Percentiles rank a stretch among this genome's conserved stretches.
Evolutionary conservation across 2,113 vertebrate species (phyloP).

Genomic region (Glareola pratincola): DNA sequence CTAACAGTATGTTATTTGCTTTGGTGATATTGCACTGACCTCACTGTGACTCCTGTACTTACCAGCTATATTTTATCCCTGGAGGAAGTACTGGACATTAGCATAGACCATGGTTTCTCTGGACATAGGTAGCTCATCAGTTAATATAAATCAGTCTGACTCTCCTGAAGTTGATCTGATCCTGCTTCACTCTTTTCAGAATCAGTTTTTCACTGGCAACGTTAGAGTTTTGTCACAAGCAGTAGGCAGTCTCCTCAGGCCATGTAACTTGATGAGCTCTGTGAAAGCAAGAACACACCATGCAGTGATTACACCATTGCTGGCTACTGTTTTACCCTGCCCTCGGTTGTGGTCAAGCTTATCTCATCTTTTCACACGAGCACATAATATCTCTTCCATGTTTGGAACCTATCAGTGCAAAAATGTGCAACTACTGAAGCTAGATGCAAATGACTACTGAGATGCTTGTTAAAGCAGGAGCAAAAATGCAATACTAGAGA

Average conservation of each 20-base stretch:
- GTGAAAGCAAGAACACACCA: neutral
- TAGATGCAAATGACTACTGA: neutral
- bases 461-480: neutral
- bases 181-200: neutral
- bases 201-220: neutral
- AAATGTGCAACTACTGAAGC: neutral
- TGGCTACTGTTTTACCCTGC: neutral
- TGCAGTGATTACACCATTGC: neutral
- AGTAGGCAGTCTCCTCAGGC: rapidly evolving
- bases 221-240: neutral
- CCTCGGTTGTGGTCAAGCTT: neutral
- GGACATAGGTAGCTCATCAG: neutral
- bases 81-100: neutral
- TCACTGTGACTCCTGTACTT: neutral
- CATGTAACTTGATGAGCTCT: neutral
- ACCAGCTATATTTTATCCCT: neutral
- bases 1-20: neutral
- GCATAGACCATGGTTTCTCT: neutral
- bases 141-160: neutral
- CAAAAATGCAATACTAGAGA: neutral
- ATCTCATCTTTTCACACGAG: neutral
- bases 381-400: neutral
- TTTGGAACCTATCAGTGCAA: neutral
- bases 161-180: neutral
- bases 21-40: neutral